Percentiles rank a stretch among this genome's conserved stretches.
These are phyloP conservation scores for Caenorhabditis drosophilae DNA, from an alignment of 2,888 invertebrate genomes.

Conservation along the genomic window DNA sequence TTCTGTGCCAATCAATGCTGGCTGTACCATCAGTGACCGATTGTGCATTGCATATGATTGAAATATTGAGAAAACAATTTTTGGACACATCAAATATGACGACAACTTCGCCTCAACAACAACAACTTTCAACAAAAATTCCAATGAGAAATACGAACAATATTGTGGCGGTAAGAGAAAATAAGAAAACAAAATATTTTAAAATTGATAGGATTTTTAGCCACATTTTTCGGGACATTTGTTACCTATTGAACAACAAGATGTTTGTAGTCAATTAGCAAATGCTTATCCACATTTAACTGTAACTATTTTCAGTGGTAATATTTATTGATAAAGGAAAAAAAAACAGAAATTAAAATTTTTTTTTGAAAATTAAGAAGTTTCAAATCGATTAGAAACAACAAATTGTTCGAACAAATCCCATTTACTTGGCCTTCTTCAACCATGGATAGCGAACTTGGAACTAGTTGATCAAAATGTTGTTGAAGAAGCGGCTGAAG, in stretches of 20 bases:
- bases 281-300: constrained; percentile 94
- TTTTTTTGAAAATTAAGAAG: constrained; percentile 76
- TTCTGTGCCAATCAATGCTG: constrained; percentile 80
- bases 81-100: constrained; percentile 74
- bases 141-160: constrained; percentile 2
- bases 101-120: constrained; percentile 17
- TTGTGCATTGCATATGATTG: constrained; percentile 89
- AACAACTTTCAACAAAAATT: too few relatives aligned
- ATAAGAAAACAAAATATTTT: background rate
- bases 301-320: constrained; percentile 77
- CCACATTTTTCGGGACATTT: constrained; percentile 74
- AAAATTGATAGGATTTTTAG: background rate
- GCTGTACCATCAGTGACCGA: constrained; percentile 51
- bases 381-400: constrained; percentile 93
- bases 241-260: constrained; percentile 79
- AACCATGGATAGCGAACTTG: constrained; percentile 98
- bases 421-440: constrained; percentile 85
- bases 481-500: constrained; percentile 53
- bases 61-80: constrained; percentile 88
- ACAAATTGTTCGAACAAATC: constrained; percentile 91
- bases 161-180: background rate
- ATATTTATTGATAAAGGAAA: too few relatives aligned
- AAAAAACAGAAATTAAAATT: too few relatives aligned
- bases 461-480: constrained; percentile 82
- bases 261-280: constrained; percentile 88